These are phyloP conservation scores for Drosophila greeni DNA, from an alignment of 2,888 invertebrate genomes.

Conservation along the genomic window DNA sequence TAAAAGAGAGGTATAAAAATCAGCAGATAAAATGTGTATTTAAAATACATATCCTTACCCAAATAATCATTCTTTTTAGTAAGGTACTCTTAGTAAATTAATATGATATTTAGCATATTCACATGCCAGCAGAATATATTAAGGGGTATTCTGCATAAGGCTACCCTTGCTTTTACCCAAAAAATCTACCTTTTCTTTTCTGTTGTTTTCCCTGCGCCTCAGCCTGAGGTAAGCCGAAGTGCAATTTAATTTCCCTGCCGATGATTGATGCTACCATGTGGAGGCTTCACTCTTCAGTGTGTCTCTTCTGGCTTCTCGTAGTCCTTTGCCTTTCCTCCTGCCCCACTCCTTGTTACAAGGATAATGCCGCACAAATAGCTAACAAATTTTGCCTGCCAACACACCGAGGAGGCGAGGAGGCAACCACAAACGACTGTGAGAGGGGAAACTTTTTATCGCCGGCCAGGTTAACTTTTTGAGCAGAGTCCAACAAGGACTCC, in stretches of 20 bases:
- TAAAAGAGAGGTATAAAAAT: no score
- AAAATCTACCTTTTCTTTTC: not conserved
- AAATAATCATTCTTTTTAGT: not conserved
- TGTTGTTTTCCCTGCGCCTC: constrained; percentile 6
- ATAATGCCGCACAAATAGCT: constrained; percentile 52
- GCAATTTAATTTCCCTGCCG: constrained; percentile 46
- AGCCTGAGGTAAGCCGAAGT: constrained; percentile 30
- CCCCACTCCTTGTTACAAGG: constrained; percentile 10
- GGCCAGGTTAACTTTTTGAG: constrained; percentile 45
- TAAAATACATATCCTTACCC: not conserved
- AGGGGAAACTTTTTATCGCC: constrained; percentile 57
- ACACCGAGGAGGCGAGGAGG: constrained; percentile 10
- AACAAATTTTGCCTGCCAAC: constrained; percentile 52
- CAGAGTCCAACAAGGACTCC: constrained; percentile 48
- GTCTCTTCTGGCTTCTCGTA: constrained; percentile 12
- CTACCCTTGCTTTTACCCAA: not conserved
- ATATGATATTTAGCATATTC: no score
- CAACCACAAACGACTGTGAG: constrained; percentile 41
- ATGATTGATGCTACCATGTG: constrained; percentile 37
- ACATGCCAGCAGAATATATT: no score
- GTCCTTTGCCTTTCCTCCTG: not conserved
- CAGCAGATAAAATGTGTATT: not conserved
- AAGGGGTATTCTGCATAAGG: not conserved
- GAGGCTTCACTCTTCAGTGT: constrained; percentile 19
- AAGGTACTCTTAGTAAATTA: no score